Conservation (phyloP, 2,888 invertebrate genomes). For the Boloria selene region DNA sequence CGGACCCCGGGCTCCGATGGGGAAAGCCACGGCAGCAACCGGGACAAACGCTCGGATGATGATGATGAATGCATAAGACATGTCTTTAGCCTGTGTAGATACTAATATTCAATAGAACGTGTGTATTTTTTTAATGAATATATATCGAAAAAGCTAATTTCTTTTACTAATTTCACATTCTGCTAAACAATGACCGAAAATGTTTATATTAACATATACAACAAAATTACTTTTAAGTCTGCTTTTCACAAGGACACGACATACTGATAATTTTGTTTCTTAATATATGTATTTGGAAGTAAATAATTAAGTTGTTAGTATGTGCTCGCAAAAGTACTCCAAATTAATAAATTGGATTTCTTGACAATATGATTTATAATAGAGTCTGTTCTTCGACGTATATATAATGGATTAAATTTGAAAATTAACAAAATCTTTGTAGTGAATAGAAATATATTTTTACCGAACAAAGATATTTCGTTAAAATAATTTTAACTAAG, state of each 20-base stretch:
- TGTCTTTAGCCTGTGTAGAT: neutral
- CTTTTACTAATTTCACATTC: too few relatives aligned
- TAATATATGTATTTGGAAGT: constrained; percentile 48
- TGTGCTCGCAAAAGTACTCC: constrained; percentile 48
- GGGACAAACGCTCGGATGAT: too few relatives aligned
- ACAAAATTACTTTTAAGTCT: too few relatives aligned
- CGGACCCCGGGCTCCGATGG: too few relatives aligned
- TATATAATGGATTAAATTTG: neutral
- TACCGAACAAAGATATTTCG: constrained; percentile 31
- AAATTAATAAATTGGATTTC: constrained; percentile 60
- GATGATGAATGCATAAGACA: too few relatives aligned
- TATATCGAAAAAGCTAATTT: too few relatives aligned
- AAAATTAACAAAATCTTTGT: constrained; percentile 34
- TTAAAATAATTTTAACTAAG: constrained; percentile 37
- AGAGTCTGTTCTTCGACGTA: constrained; percentile 37
- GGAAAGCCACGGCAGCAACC: too few relatives aligned
- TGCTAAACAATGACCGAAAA: too few relatives aligned
- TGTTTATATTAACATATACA: too few relatives aligned
- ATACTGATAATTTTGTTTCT: constrained; percentile 7
- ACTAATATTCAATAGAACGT: too few relatives aligned
- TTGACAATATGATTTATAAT: constrained; percentile 45
- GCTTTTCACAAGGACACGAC: neutral
- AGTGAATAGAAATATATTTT: constrained; percentile 25
- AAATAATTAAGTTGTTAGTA: constrained; percentile 52
- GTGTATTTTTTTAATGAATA: too few relatives aligned